Conservation (phyloP, 2,888 invertebrate species). For the Byasa hedistus region DNA sequence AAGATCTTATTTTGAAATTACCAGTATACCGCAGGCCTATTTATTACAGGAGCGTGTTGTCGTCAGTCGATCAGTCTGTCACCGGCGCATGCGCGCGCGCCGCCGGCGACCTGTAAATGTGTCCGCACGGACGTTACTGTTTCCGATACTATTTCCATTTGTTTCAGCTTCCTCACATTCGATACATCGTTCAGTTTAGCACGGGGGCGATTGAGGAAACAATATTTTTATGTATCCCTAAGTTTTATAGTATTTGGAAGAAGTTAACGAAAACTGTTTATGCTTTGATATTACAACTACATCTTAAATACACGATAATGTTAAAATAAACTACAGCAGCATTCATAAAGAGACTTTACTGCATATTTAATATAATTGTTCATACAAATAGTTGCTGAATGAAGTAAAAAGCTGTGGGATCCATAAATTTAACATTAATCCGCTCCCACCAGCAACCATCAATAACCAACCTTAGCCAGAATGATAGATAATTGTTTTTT, state of each 20-base stretch:
- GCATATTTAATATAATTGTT: no score
- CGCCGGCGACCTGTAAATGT: constrained; percentile 57
- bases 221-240: constrained; percentile 35
- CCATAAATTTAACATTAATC: no score
- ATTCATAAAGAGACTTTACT: no score
- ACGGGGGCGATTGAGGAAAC: constrained; percentile 53
- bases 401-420: no score
- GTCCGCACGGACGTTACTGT: constrained; percentile 63
- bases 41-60: constrained; percentile 38
- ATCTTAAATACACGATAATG: neutral
- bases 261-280: neutral
- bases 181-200: constrained; percentile 39
- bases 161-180: constrained; percentile 55
- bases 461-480: no score
- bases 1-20: neutral
- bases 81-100: constrained; percentile 40
- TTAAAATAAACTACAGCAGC: no score
- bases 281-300: neutral
- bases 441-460: no score
- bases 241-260: neutral
- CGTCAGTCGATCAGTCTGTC: constrained; percentile 66
- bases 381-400: no score
- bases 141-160: constrained; percentile 70
- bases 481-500: no score
- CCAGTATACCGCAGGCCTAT: constrained; percentile 6